Percentiles rank a stretch among this genome's conserved stretches.
These are phyloP conservation scores for Hippoglossus hippoglossus DNA, from an alignment of 2,797 vertebrate genomes.

Conservation along the genomic window DNA sequence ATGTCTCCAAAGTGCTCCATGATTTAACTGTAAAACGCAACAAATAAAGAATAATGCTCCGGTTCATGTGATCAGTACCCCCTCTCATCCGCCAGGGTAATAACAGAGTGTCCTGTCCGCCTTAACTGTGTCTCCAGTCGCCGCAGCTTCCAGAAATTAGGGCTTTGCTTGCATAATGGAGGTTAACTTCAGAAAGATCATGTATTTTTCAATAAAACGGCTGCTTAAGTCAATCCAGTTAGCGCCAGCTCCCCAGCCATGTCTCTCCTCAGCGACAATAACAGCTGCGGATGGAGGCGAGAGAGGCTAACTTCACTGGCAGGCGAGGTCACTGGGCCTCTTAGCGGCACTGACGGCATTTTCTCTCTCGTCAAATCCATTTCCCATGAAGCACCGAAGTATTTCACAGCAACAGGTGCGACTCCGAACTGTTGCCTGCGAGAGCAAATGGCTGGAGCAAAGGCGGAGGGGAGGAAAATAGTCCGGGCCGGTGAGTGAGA, in stretches of 20 bases:
- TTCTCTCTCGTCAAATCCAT: constrained; percentile 60
- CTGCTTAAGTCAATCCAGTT: constrained; percentile 50
- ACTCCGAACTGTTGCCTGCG: constrained; percentile 32
- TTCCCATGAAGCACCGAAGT: constrained; percentile 47
- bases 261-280: constrained; percentile 47
- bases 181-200: constrained; percentile 49
- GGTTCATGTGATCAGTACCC: constrained; percentile 28
- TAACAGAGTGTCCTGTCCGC: not conserved
- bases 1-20: not conserved
- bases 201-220: constrained; percentile 57
- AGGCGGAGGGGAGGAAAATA: constrained; percentile 1
- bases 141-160: constrained; percentile 35
- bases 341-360: constrained; percentile 39
- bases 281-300: constrained; percentile 60
- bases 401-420: constrained; percentile 68
- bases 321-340: constrained; percentile 53
- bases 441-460: constrained; percentile 29
- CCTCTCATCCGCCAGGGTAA: constrained; percentile 25
- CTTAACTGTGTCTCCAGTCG: not conserved
- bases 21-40: constrained; percentile 8
- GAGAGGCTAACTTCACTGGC: constrained; percentile 43
- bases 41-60: constrained; percentile 40
- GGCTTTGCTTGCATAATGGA: constrained; percentile 35
- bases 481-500: constrained; percentile 8
- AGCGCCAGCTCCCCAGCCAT: constrained; percentile 13